These are phyloP conservation scores for Micromussa lordhowensis DNA, from an alignment of 92 coral and sea anemone genomes.

Conservation along the genomic window DNA sequence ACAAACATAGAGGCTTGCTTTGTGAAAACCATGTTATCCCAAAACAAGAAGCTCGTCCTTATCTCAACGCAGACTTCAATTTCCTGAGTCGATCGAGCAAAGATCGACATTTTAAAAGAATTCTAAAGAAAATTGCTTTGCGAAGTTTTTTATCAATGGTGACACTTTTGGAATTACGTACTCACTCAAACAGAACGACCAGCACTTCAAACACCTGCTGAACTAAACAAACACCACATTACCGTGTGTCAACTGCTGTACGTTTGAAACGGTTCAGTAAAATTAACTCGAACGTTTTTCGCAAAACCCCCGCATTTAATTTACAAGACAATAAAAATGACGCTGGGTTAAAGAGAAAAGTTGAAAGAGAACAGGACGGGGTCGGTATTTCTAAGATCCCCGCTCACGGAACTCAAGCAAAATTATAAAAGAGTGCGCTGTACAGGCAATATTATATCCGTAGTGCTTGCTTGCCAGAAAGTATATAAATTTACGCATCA, in stretches of 20 bases:
- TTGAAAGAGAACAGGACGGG: background rate
- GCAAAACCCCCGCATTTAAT: background rate
- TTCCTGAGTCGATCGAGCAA: background rate
- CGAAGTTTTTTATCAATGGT: background rate
- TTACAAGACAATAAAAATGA: background rate
- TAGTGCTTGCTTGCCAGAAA: no score
- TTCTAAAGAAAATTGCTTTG: no score
- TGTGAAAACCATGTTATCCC: no score
- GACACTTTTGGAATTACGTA: background rate
- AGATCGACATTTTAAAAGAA: background rate
- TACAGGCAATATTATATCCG: no score
- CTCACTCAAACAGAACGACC: background rate
- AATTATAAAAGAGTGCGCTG: no score
- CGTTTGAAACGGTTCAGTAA: background rate
- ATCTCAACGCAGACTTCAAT: no score
- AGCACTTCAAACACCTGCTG: conserved; percentile 11
- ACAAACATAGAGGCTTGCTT: no score
- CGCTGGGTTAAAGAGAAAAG: background rate
- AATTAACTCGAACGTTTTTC: background rate
- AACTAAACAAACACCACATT: background rate
- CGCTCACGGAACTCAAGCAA: no score
- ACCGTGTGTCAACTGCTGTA: background rate
- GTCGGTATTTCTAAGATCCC: no score
- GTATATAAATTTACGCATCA: no score
- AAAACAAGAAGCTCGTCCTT: no score